These are phyloP conservation scores for Ommatoiulus sabulosus DNA, from an alignment of 2,888 invertebrate genomes.

Conservation along the genomic window DNA sequence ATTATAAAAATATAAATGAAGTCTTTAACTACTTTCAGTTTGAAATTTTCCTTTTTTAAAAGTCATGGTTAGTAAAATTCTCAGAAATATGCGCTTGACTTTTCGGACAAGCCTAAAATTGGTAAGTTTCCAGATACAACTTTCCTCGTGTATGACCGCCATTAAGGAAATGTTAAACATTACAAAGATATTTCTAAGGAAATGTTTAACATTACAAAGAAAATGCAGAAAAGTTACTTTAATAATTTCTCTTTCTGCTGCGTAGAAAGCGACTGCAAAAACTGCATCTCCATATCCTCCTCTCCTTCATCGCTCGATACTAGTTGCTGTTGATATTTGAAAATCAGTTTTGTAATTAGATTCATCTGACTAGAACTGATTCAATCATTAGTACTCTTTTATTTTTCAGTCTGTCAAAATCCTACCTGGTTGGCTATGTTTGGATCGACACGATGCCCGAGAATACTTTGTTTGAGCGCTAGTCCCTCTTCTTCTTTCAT, in stretches of 20 bases:
- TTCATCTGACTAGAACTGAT: background rate
- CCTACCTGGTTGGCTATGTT: constrained; percentile 66
- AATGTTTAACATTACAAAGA: background rate
- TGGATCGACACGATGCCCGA: constrained; percentile 69
- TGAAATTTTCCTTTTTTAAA: too few species aligned
- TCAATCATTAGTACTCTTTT: background rate
- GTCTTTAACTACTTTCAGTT: too few species aligned
- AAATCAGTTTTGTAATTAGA: background rate
- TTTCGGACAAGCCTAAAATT: too few species aligned
- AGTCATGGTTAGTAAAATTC: too few species aligned
- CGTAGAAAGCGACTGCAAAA: constrained; percentile 84
- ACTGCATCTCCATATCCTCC: constrained; percentile 77
- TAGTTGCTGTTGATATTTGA: constrained; percentile 55
- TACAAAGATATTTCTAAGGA: too few species aligned
- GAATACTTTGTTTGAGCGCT: constrained; percentile 80
- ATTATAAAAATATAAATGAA: too few species aligned
- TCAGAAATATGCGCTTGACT: too few species aligned
- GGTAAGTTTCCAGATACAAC: too few species aligned
- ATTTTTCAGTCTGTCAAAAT: background rate
- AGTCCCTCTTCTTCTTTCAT: constrained; percentile 90
- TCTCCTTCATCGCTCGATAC: constrained; percentile 65
- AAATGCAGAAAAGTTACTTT: constrained; percentile 72
- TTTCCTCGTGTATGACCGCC: too few species aligned
- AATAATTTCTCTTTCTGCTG: constrained; percentile 91
- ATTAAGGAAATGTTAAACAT: too few species aligned